A percentile compares a stretch with the other conserved stretches of the same genome.
phyloP scores from a whole-genome alignment of 2,888 invertebrate species.

The Nipponacmea schrenckii region DNA sequence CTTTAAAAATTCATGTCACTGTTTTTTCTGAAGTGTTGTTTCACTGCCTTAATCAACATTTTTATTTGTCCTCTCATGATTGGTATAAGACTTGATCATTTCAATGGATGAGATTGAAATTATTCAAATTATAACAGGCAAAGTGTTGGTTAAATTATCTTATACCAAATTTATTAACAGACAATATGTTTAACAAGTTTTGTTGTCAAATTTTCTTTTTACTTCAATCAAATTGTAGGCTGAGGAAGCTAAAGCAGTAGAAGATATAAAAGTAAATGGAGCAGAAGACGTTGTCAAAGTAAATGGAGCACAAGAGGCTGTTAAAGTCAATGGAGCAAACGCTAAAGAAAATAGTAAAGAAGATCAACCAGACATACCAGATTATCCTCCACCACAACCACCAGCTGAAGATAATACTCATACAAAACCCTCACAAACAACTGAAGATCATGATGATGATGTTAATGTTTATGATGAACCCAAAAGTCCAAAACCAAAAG shows the following conservation, averaged over 20 bases:
- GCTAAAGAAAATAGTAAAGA: slow-evolving; percentile 23
- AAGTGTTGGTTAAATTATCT: too few species aligned
- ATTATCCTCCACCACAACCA: slow-evolving; percentile 30
- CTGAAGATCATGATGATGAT: slow-evolving; percentile 18
- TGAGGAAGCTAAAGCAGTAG: neutral
- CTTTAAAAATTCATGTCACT: too few species aligned
- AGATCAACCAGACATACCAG: slow-evolving; percentile 17
- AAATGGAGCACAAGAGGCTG: neutral
- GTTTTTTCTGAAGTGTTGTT: too few species aligned
- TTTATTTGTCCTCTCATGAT: too few species aligned
- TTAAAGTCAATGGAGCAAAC: slow-evolving; percentile 10
- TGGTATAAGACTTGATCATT: too few species aligned
- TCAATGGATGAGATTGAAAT: too few species aligned
- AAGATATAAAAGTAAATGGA: slow-evolving; percentile 3
- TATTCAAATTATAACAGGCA: too few species aligned
- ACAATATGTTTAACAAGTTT: too few species aligned
- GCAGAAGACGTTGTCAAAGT: slow-evolving; percentile 10
- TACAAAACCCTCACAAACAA: neutral
- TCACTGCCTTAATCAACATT: too few species aligned
- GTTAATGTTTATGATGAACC: slow-evolving; percentile 37
- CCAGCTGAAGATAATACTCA: slow-evolving; percentile 18
- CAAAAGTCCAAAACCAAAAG: slow-evolving; percentile 3
- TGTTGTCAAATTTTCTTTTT: too few species aligned
- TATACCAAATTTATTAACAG: too few species aligned
- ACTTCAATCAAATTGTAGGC: too few species aligned